phyloP scores from a whole-genome alignment of 2,888 invertebrate genomes.

The Lamellibrachia satsuma region DNA sequence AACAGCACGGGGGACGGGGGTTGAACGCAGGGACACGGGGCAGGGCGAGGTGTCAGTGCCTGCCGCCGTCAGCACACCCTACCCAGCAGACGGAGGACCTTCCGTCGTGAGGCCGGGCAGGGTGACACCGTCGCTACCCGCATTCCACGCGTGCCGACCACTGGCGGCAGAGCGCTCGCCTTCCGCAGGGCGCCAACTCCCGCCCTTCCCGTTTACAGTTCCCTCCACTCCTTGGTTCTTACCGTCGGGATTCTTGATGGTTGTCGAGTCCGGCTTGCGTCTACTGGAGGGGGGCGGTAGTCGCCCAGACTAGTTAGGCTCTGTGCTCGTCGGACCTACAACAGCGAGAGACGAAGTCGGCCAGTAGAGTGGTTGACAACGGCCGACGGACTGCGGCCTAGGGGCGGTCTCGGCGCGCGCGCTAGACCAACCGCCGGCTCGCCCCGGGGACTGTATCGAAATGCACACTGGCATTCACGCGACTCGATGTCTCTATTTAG shows the following conservation, averaged over 20 bases:
- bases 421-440: neutral
- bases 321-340: neutral
- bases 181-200: neutral
- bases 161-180: neutral
- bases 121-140: neutral
- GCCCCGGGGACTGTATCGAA: neutral
- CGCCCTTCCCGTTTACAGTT: neutral
- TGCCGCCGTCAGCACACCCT: neutral
- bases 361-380: neutral
- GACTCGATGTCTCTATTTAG: neutral
- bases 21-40: neutral
- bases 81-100: neutral
- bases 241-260: conserved; percentile 8
- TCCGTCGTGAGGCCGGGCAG: neutral
- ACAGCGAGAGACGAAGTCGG: neutral
- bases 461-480: neutral
- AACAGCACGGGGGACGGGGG: neutral
- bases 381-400: neutral
- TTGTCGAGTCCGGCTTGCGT: neutral
- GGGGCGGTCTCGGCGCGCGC: neutral
- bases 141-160: neutral
- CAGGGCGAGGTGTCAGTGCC: neutral
- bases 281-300: neutral
- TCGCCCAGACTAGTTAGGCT: neutral
- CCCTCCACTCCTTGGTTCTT: neutral